Conservation (phyloP, 1,140 invertebrate species). For the Papilio helenus region DNA sequence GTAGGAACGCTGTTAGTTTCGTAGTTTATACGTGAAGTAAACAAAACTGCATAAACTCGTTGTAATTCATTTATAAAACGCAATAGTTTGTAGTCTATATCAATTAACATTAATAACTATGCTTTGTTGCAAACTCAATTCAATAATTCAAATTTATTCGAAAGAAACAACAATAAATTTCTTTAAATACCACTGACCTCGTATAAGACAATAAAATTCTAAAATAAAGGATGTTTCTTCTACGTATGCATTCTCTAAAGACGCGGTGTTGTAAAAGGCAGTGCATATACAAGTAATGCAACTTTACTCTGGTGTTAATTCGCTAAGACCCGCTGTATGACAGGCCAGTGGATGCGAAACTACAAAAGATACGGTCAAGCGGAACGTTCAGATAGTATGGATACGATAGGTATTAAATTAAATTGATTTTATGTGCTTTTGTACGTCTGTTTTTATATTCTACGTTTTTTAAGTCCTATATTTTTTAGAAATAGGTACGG, state of each 20-base stretch:
- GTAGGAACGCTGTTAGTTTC: too few species aligned
- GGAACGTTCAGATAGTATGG: constrained; percentile 47
- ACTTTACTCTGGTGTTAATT: constrained; percentile 70
- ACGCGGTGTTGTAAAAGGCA: constrained; percentile 53
- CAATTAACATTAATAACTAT: background rate
- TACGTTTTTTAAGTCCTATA: too few species aligned
- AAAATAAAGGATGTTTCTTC: constrained; percentile 5
- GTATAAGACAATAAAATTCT: constrained; percentile 19
- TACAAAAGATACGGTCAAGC: constrained; percentile 62
- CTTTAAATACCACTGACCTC: constrained; percentile 3
- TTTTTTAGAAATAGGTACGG: background rate
- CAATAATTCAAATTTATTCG: background rate
- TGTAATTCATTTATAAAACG: too few species aligned
- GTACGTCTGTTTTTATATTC: background rate
- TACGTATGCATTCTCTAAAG: constrained; percentile 42
- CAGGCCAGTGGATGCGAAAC: constrained; percentile 62
- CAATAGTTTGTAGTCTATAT: background rate
- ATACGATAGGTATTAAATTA: constrained; percentile 40
- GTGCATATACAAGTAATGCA: constrained; percentile 48
- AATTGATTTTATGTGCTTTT: background rate
- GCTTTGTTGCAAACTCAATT: background rate
- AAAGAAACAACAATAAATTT: background rate
- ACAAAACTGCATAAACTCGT: too few species aligned
- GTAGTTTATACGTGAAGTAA: too few species aligned
- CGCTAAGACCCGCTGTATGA: constrained; percentile 66